Evolutionary conservation across 2,113 vertebrate species (phyloP).

Genomic region (Anarrhichthys ocellatus): DNA sequence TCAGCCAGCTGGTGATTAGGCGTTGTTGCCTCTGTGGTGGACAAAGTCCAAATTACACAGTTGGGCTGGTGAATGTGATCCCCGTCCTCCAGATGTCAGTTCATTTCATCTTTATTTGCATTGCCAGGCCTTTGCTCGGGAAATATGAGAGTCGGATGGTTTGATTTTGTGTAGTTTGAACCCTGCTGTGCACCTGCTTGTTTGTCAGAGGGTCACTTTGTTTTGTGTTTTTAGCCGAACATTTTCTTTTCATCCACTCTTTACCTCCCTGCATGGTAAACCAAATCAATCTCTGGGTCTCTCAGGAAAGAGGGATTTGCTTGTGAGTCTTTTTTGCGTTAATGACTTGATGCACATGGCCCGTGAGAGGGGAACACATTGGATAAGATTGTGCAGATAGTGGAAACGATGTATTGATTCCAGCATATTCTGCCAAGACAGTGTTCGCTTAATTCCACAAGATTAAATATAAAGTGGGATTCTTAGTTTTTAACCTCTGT

Average conservation of each 20-base stretch:
- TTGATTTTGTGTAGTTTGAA: constrained; percentile 12
- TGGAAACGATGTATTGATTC: no score
- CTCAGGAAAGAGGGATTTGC: constrained; percentile 13
- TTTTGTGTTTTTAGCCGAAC: background rate
- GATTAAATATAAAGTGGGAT: background rate
- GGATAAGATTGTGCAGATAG: constrained; percentile 16
- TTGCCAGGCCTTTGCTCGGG: constrained; percentile 19
- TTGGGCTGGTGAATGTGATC: constrained; percentile 46
- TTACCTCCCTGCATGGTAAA: constrained; percentile 14
- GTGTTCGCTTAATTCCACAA: background rate
- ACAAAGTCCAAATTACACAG: constrained; percentile 63
- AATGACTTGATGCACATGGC: constrained; percentile 8
- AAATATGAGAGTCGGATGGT: constrained; percentile 20
- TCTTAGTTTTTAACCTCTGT: constrained; percentile 20
- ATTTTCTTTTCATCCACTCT: constrained; percentile 5
- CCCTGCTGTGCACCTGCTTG: constrained; percentile 9
- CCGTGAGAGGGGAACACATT: constrained; percentile 14
- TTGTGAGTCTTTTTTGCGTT: constrained; percentile 13
- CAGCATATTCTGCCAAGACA: background rate
- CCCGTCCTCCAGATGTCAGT: constrained; percentile 19
- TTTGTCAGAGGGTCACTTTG: constrained; percentile 12
- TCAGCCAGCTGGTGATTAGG: constrained; percentile 64
- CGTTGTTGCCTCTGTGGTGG: constrained; percentile 53
- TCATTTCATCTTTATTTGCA: constrained; percentile 44
- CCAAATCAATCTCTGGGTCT: constrained; percentile 4